A percentile compares a stretch with the other conserved stretches of the same genome.
These are phyloP conservation scores for Scomber colias DNA, from an alignment of 2,113 vertebrate species.

Conservation along the genomic window DNA sequence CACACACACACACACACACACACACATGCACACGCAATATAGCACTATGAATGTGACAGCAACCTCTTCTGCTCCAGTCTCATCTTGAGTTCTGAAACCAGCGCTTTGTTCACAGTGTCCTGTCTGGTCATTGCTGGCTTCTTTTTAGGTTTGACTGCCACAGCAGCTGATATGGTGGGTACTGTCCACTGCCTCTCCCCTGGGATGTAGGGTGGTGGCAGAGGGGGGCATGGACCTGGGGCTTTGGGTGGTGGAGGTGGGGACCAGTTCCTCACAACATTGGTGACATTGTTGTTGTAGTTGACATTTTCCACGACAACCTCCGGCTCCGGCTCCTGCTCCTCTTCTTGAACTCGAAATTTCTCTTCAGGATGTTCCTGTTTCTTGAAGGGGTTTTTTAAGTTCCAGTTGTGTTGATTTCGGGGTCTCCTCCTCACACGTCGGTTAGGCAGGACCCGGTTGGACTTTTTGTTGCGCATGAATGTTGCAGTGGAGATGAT, in stretches of 20 bases:
- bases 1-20: conserved; percentile 4
- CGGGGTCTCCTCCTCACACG: conserved; percentile 87
- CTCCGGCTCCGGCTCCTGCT: conserved; percentile 57
- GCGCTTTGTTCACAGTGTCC: conserved; percentile 82
- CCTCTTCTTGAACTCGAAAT: conserved; percentile 81
- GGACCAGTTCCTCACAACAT: conserved; percentile 60
- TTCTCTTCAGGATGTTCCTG: conserved; percentile 76
- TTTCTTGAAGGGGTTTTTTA: conserved; percentile 88
- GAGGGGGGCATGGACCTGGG: conserved; percentile 82
- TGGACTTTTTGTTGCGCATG: conserved; percentile 96
- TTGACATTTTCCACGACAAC: conserved; percentile 83
- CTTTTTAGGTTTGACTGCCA: conserved; percentile 79
- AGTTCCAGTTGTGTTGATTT: conserved; percentile 69
- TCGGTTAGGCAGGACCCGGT: conserved; percentile 90
- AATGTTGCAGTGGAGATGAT: conserved; percentile 95
- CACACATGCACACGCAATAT: conserved; percentile 11
- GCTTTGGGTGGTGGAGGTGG: conserved; percentile 68
- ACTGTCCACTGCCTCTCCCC: conserved; percentile 78
- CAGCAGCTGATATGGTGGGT: conserved; percentile 88
- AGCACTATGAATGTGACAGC: conserved; percentile 73
- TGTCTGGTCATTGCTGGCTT: conserved; percentile 73
- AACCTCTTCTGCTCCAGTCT: conserved; percentile 91
- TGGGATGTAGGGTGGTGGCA: conserved; percentile 44
- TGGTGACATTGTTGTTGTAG: conserved; percentile 86
- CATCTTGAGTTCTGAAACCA: conserved; percentile 96